Conservation (phyloP, 2,113 vertebrate species). For the Phyllostomus discolor region DNA sequence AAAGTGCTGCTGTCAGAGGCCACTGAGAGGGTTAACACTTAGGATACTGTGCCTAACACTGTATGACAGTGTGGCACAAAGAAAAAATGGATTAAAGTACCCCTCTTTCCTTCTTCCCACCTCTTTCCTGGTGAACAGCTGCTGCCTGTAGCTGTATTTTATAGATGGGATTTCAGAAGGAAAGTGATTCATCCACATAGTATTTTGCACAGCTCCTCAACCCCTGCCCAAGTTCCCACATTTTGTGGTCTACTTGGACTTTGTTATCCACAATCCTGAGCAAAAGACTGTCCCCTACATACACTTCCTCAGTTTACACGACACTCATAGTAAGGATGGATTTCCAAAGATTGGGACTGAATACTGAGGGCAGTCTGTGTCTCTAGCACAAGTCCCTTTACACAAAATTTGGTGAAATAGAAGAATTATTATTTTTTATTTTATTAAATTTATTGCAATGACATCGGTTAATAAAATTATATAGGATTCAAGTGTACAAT, state of each 20-base stretch:
- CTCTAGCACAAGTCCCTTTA: background rate
- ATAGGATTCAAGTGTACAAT: background rate
- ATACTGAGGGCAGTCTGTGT: background rate
- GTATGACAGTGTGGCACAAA: background rate
- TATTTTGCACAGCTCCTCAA: background rate
- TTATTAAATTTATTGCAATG: background rate
- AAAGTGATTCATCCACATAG: background rate
- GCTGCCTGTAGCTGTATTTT: background rate
- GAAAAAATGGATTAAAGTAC: conserved; percentile 36
- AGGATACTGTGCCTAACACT: background rate
- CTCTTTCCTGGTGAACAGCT: conserved; percentile 22
- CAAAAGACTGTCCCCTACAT: background rate
- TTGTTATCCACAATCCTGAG: background rate
- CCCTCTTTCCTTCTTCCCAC: background rate
- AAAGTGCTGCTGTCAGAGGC: background rate
- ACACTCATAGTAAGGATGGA: background rate
- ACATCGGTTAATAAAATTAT: background rate
- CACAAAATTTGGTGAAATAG: background rate
- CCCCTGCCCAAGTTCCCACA: background rate
- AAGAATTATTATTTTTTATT: background rate
- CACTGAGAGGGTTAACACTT: background rate
- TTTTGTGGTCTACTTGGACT: background rate
- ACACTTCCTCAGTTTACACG: background rate
- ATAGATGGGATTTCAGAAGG: background rate
- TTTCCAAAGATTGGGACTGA: background rate